Percentiles rank a stretch among this genome's conserved stretches.
phyloP scores from a whole-genome alignment of 2,113 vertebrate genomes.

The Oncorhynchus mykiss region DNA sequence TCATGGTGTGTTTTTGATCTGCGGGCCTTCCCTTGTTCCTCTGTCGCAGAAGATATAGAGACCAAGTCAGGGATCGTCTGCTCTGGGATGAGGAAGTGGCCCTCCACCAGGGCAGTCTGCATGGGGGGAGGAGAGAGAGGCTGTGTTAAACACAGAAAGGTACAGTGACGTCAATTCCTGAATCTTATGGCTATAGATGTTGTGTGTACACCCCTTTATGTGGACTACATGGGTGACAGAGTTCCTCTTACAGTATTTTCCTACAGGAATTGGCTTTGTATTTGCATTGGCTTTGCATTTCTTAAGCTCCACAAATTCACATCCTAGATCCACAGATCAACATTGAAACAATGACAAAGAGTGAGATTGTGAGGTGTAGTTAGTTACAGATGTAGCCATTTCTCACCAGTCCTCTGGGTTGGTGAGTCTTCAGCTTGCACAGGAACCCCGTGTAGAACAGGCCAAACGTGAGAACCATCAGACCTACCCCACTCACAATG shows the following conservation, averaged over 20 bases:
- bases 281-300: not conserved
- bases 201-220: too few relatives aligned
- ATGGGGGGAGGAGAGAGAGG: not conserved
- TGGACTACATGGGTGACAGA: too few relatives aligned
- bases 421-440: conserved; percentile 38
- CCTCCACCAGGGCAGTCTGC: conserved; percentile 13
- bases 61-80: conserved; percentile 9
- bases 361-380: not conserved
- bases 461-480: not conserved
- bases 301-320: not conserved
- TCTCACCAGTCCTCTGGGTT: conserved; percentile 43
- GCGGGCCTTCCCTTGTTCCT: not conserved
- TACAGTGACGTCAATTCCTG: not conserved
- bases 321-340: not conserved
- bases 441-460: conserved; percentile 58
- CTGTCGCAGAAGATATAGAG: conserved; percentile 2
- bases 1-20: not conserved
- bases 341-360: not conserved
- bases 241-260: not conserved
- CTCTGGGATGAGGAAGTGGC: conserved; percentile 25
- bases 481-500: not conserved
- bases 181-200: too few relatives aligned
- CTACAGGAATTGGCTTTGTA: not conserved
- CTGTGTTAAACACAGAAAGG: not conserved
- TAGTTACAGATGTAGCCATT: not conserved